Evolutionary conservation across 1,140 invertebrate species (phyloP).

Genomic region (Trichonephila clavipes): DNA sequence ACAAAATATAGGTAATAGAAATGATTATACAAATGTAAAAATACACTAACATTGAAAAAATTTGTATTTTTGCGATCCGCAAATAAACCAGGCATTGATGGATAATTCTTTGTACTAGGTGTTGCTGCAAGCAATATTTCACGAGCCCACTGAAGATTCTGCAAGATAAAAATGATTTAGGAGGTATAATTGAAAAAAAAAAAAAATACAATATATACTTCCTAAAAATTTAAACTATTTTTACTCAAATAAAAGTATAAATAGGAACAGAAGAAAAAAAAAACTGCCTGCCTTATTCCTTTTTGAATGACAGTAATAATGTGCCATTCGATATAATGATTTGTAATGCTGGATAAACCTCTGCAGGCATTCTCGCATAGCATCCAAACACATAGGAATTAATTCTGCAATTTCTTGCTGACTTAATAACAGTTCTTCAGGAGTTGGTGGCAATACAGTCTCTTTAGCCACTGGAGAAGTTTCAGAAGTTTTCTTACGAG

Average conservation of each 20-base stretch:
- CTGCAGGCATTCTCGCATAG: conserved; percentile 90
- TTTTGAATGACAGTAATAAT: conserved; percentile 90
- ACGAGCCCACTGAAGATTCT: conserved; percentile 86
- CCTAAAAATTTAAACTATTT: background rate
- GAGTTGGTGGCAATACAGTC: conserved; percentile 77
- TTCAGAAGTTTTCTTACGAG: background rate
- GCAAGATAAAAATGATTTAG: conserved; percentile 79
- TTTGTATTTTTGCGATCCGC: conserved; percentile 90
- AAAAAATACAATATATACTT: background rate
- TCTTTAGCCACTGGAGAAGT: background rate
- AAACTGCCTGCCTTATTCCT: conserved; percentile 79
- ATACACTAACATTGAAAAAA: conserved; percentile 90
- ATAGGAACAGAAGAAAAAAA: background rate
- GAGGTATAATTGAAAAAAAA: conserved; percentile 77
- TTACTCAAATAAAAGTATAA: background rate
- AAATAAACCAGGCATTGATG: conserved; percentile 89
- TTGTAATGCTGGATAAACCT: conserved; percentile 96
- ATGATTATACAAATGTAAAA: background rate
- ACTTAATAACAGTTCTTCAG: conserved; percentile 56
- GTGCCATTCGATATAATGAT: conserved; percentile 91
- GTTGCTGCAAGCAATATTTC: conserved; percentile 85
- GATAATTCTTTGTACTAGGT: conserved; percentile 29
- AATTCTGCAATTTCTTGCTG: conserved; percentile 80
- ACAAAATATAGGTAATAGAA: background rate
- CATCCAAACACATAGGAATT: conserved; percentile 86